Percentiles rank a stretch among this genome's conserved stretches.
Evolutionary conservation across 2,113 vertebrate species (phyloP).

Genomic region (Toxotes jaculatrix): DNA sequence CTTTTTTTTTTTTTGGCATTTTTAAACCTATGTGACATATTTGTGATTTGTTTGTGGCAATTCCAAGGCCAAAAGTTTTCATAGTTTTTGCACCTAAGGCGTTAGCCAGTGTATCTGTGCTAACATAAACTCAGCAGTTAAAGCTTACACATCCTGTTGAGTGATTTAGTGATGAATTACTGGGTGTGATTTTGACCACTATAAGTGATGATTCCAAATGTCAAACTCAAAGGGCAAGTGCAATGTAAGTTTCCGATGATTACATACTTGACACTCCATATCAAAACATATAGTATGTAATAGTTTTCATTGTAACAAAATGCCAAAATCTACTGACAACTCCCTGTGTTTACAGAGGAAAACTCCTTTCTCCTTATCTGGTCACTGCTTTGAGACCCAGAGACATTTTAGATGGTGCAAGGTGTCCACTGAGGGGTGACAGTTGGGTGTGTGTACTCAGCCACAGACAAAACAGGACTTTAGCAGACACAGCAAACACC

Average conservation of each 20-base stretch:
- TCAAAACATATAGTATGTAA: slow-evolving; percentile 68
- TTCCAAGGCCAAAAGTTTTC: background rate
- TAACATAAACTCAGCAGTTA: slow-evolving; percentile 8
- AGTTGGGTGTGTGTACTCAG: slow-evolving; percentile 64
- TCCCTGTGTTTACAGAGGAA: slow-evolving; percentile 50
- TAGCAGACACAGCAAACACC: slow-evolving; percentile 57
- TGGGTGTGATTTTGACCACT: slow-evolving; percentile 50
- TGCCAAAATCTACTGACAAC: slow-evolving; percentile 40
- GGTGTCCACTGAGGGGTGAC: slow-evolving; percentile 66
- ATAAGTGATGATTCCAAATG: slow-evolving; percentile 40
- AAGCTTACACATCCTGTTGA: slow-evolving; percentile 35
- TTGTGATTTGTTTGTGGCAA: slow-evolving; percentile 3
- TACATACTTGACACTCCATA: slow-evolving; percentile 59
- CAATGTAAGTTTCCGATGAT: slow-evolving; percentile 58
- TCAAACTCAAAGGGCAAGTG: slow-evolving; percentile 57
- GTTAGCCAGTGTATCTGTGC: background rate
- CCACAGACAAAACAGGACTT: slow-evolving; percentile 77
- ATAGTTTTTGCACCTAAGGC: background rate
- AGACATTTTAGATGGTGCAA: slow-evolving; percentile 50
- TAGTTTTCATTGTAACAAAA: slow-evolving; percentile 55
- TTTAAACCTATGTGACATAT: slow-evolving; percentile 16
- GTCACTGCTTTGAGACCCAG: slow-evolving; percentile 29
- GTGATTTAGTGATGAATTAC: slow-evolving; percentile 46
- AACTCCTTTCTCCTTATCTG: slow-evolving; percentile 29
- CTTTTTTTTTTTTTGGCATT: slow-evolving; percentile 9